Evolutionary conservation across 1,140 invertebrate genomes (phyloP).

Genomic region (Macrocentrus cingulum): DNA sequence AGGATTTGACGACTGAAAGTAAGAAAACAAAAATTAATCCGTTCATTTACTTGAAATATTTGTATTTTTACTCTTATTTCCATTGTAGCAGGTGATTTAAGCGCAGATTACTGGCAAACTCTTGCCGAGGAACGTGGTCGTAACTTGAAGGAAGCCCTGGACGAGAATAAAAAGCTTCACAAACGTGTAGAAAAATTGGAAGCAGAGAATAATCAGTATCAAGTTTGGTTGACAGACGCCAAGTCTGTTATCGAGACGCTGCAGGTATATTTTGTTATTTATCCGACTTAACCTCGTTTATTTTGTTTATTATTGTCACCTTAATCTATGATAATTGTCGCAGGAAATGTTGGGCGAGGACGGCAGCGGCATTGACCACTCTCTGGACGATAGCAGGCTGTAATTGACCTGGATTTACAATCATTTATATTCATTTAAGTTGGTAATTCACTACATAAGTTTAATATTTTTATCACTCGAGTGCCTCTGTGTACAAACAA

Average conservation of each 20-base stretch:
- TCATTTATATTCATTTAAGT: neutral
- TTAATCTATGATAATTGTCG: conserved; percentile 24
- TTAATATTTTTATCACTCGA: too few relatives aligned
- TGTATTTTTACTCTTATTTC: conserved; percentile 1
- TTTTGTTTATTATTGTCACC: conserved; percentile 12
- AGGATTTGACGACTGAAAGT: conserved; percentile 66
- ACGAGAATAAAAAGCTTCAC: conserved; percentile 63
- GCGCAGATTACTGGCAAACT: conserved; percentile 69
- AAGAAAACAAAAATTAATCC: conserved; percentile 20
- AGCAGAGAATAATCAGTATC: conserved; percentile 65
- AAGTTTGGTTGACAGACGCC: conserved; percentile 69
- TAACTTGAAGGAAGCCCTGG: conserved; percentile 66
- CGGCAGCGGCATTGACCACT: conserved; percentile 50
- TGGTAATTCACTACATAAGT: neutral
- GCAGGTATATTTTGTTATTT: conserved; percentile 56
- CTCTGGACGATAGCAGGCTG: conserved; percentile 47
- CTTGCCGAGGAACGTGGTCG: conserved; percentile 67
- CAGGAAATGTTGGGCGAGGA: conserved; percentile 56
- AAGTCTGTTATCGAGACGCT: conserved; percentile 68
- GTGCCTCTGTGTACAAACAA: too few relatives aligned
- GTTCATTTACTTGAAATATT: neutral
- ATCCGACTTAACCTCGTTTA: conserved; percentile 10
- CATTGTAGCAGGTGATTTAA: conserved; percentile 56
- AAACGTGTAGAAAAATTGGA: conserved; percentile 61
- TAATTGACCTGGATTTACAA: conserved; percentile 20